Evolutionary conservation across 2,113 vertebrate species (phyloP).

Genomic region (Spea bombifrons): DNA sequence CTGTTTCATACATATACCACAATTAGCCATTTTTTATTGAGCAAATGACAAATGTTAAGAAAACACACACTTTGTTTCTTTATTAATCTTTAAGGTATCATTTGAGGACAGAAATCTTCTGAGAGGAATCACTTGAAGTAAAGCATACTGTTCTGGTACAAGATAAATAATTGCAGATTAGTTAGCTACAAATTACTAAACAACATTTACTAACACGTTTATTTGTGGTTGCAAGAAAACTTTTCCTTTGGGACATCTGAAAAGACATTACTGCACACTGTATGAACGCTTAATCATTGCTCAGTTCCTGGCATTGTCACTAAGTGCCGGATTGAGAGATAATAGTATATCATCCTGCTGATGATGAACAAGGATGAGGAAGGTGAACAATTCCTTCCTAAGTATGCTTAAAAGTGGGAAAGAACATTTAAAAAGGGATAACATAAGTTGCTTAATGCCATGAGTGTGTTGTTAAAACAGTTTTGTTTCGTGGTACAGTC

Average conservation of each 20-base stretch:
- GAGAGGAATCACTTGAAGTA: no score
- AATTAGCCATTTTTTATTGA: no score
- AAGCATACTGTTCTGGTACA: background rate
- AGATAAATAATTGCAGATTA: background rate
- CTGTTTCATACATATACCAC: no score
- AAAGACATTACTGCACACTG: conserved; percentile 9
- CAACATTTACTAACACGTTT: background rate
- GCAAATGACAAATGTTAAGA: no score
- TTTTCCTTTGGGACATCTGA: conserved; percentile 18
- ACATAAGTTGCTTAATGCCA: background rate
- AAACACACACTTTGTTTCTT: no score
- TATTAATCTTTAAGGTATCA: no score
- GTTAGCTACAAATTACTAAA: background rate
- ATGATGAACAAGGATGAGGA: background rate
- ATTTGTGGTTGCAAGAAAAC: background rate
- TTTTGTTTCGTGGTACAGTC: no score
- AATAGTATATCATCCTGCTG: background rate
- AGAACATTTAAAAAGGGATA: background rate
- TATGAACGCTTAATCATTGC: background rate
- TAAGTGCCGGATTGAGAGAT: background rate
- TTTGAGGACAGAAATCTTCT: no score
- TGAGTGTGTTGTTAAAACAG: background rate
- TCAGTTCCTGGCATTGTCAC: background rate
- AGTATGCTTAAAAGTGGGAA: background rate
- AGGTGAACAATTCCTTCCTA: background rate